A percentile compares a stretch with the other conserved stretches of the same genome.
Conservation (phyloP, 92 coral and sea anemone species). For the Heteractis magnifica region DNA sequence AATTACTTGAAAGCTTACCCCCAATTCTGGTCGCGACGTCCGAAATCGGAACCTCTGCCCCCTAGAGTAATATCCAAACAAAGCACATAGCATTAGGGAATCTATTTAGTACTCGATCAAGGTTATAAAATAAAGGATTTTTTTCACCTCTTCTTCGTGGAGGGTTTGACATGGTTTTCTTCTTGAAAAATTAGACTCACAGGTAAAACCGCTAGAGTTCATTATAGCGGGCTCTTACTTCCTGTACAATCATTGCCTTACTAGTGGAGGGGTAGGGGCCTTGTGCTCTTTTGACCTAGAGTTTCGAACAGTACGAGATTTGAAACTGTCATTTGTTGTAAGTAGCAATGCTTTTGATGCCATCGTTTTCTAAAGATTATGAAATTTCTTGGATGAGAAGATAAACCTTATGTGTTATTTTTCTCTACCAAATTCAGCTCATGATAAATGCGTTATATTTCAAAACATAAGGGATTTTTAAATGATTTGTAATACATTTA, state of each 20-base stretch:
- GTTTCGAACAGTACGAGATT: too few relatives aligned
- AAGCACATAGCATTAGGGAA: not conserved
- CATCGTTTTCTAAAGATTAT: too few relatives aligned
- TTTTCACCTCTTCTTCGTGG: constrained; percentile 19
- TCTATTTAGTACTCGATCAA: not conserved
- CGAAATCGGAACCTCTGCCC: constrained; percentile 34
- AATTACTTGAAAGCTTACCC: constrained; percentile 9
- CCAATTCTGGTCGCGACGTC: constrained; percentile 47
- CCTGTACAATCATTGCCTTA: not conserved
- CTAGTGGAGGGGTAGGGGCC: constrained; percentile 8
- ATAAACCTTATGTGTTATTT: too few relatives aligned
- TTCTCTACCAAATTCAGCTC: too few relatives aligned
- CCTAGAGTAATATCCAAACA: constrained; percentile 16
- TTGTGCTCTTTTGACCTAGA: not conserved
- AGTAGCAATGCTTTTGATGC: too few relatives aligned
- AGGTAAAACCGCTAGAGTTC: not conserved
- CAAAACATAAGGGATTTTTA: too few relatives aligned
- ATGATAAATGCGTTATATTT: too few relatives aligned
- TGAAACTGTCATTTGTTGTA: too few relatives aligned
- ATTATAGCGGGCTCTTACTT: constrained; percentile 5
- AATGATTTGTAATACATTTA: too few relatives aligned
- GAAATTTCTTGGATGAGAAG: too few relatives aligned
- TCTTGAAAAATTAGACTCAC: not conserved
- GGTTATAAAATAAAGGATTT: not conserved
- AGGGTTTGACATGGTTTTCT: constrained; percentile 28